Evolutionary conservation across 1,140 invertebrate species (phyloP).

Genomic region (Caligus rogercresseyi): DNA sequence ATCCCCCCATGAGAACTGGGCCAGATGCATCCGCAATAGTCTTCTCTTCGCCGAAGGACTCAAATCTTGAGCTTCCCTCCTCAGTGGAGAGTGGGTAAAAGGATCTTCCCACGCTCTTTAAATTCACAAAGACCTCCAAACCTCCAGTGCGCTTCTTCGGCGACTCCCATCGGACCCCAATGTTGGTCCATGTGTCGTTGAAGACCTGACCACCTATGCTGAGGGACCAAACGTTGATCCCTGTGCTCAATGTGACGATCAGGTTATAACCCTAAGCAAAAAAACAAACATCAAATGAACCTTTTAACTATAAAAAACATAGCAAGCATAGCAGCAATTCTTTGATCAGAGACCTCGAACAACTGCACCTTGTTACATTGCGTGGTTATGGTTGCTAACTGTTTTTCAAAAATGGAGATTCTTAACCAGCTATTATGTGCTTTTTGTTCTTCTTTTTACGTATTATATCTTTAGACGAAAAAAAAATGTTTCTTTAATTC

Average conservation of each 20-base stretch:
- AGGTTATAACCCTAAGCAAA: constrained; percentile 8
- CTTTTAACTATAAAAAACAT: no score
- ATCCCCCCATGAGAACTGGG: constrained; percentile 17
- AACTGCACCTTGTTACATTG: no score
- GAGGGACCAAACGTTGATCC: constrained; percentile 6
- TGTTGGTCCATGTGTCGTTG: constrained; percentile 16
- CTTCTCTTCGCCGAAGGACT: not conserved
- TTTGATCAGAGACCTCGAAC: no score
- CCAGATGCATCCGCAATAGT: not conserved
- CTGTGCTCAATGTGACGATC: constrained; percentile 10
- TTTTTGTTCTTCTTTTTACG: no score
- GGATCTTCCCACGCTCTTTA: constrained; percentile 1
- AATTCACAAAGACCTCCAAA: constrained; percentile 12
- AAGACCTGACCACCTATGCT: constrained; percentile 7
- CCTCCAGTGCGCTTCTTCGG: not conserved
- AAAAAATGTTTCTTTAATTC: no score
- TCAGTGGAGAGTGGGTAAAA: constrained; percentile 11
- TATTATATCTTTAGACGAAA: no score
- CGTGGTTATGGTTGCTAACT: no score
- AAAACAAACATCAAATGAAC: constrained; percentile 1
- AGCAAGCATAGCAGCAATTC: no score
- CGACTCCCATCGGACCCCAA: not conserved
- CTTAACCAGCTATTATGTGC: no score
- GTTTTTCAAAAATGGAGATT: no score
- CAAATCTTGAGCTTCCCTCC: not conserved